Conservation (phyloP, 2,113 vertebrate species). For the Catharus minimus region DNA sequence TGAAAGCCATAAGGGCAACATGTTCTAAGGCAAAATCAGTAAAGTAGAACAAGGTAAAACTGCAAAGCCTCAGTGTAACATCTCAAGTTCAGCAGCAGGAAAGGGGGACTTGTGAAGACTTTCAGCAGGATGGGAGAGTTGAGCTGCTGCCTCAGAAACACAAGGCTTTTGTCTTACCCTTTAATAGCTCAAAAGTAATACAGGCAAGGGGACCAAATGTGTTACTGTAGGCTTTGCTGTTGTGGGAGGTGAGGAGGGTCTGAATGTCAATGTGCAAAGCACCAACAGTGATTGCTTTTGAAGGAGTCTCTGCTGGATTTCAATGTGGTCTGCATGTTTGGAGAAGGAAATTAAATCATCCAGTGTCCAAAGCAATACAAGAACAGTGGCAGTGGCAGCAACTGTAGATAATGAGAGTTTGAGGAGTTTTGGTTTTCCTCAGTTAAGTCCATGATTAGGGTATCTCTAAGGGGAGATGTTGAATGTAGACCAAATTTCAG, state of each 20-base stretch:
- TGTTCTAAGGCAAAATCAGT: not conserved
- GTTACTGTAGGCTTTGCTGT: not conserved
- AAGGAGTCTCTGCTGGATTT: not conserved
- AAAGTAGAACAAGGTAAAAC: not conserved
- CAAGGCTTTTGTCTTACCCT: not conserved
- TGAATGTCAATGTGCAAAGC: not conserved
- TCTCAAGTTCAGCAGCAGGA: not conserved
- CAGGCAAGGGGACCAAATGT: not conserved
- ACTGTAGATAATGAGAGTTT: not conserved
- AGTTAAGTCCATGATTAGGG: not conserved
- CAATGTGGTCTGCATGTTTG: not conserved
- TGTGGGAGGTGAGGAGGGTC: not conserved
- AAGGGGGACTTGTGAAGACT: not conserved
- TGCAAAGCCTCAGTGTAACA: not conserved
- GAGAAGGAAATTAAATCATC: not conserved
- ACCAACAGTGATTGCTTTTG: accelerated
- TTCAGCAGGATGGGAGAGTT: not conserved
- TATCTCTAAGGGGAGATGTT: not conserved
- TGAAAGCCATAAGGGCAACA: not conserved
- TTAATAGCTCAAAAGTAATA: not conserved
- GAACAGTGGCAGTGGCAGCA: not conserved
- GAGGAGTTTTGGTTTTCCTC: not conserved
- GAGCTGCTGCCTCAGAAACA: not conserved
- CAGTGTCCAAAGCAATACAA: not conserved
- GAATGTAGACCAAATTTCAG: not conserved